phyloP scores from a whole-genome alignment of 2,888 invertebrate species.

The Ctenicera cuprea region DNA sequence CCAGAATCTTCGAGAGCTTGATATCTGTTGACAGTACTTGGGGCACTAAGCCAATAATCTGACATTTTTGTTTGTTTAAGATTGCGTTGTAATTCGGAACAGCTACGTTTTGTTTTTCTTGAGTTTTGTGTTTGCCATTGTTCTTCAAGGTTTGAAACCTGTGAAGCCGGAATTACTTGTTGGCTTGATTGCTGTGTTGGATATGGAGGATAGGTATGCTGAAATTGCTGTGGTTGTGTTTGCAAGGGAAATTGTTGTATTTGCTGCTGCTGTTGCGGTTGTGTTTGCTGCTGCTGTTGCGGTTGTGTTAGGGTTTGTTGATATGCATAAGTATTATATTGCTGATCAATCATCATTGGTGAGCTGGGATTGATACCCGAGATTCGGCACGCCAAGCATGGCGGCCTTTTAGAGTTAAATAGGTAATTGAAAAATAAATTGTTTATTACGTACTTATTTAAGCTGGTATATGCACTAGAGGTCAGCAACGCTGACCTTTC shows the following conservation, averaged over 20 bases:
- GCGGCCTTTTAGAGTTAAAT: conserved; percentile 23
- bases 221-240: not conserved
- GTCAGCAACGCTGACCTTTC: no score
- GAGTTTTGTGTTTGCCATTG: conserved; percentile 9
- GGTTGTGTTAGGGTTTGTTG: not conserved
- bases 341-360: conserved; percentile 24
- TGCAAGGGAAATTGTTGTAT: not conserved
- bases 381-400: conserved; percentile 27
- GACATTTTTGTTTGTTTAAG: conserved; percentile 2
- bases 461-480: no score
- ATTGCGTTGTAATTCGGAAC: not conserved
- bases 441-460: no score
- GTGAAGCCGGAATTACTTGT: not conserved
- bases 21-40: conserved; percentile 2
- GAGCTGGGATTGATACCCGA: conserved; percentile 23
- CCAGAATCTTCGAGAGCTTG: not conserved
- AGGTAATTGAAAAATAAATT: no score
- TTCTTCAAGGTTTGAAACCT: not conserved
- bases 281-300: conserved; percentile 6
- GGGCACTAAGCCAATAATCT: conserved; percentile 9
- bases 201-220: no score
- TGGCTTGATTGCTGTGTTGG: no score
- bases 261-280: not conserved
- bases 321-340: not conserved
- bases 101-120: conserved; percentile 2